These are phyloP conservation scores for Pyrrhia umbra DNA, from an alignment of 2,888 invertebrate genomes.

Conservation along the genomic window DNA sequence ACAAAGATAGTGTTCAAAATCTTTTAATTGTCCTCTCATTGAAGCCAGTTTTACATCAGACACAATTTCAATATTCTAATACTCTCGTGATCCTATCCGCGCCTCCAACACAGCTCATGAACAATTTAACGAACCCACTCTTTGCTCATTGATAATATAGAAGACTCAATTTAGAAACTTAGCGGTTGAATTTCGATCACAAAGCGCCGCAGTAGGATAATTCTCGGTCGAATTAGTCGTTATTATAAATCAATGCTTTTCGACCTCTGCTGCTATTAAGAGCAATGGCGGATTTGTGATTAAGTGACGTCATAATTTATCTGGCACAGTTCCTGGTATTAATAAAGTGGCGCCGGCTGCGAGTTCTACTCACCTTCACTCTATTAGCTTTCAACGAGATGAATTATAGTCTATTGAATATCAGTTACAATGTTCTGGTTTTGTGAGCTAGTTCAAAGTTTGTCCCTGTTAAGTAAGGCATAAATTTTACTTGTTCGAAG, in stretches of 20 bases:
- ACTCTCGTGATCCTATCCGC: not conserved
- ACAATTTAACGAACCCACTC: conserved; percentile 40
- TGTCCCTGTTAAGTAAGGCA: conserved; percentile 1
- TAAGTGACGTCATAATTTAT: conserved; percentile 81
- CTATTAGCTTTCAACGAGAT: conserved; percentile 74
- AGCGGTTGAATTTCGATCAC: conserved; percentile 48
- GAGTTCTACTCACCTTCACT: conserved; percentile 71
- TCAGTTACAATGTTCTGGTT: conserved; percentile 59
- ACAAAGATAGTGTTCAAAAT: not conserved
- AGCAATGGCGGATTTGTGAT: conserved; percentile 80
- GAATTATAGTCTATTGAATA: conserved; percentile 71
- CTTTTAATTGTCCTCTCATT: conserved; percentile 7
- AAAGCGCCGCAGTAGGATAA: conserved; percentile 56
- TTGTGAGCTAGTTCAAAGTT: conserved; percentile 49
- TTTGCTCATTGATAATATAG: conserved; percentile 42
- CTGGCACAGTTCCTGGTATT: conserved; percentile 74
- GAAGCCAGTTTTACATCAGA: not conserved
- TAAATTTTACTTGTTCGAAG: not conserved
- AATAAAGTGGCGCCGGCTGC: conserved; percentile 76
- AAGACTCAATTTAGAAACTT: conserved; percentile 47
- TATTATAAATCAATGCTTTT: conserved; percentile 74
- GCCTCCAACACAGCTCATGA: conserved; percentile 17
- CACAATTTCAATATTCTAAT: conserved; percentile 38
- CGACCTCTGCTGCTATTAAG: conserved; percentile 75
- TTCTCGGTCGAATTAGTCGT: conserved; percentile 67